Percentiles rank a stretch among this genome's conserved stretches.
Evolutionary conservation across 2,888 invertebrate genomes (phyloP).

Genomic region (Pammene aurita): DNA sequence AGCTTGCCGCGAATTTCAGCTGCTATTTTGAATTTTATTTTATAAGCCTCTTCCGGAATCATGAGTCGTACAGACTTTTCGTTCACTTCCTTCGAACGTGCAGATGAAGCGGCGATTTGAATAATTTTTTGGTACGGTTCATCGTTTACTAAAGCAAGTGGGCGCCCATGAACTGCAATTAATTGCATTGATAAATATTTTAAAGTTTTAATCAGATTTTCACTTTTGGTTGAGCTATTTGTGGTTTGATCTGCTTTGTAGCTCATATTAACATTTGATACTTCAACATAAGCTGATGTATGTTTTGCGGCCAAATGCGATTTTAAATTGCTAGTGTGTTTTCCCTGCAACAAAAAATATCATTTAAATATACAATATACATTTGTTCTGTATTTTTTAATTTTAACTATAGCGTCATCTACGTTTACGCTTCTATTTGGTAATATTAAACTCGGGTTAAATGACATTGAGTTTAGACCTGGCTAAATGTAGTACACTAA

Average conservation of each 20-base stretch:
- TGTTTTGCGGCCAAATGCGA: slow-evolving; percentile 1
- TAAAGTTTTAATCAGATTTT: slow-evolving; percentile 1
- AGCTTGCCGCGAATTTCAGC: background rate
- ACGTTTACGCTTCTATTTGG: too few relatives aligned
- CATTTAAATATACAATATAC: too few relatives aligned
- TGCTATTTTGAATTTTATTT: slow-evolving; percentile 2
- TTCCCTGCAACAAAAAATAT: slow-evolving; percentile 3
- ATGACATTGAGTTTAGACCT: too few relatives aligned
- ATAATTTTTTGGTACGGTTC: background rate
- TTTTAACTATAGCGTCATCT: too few relatives aligned
- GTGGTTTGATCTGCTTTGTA: too few relatives aligned
- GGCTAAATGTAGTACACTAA: too few relatives aligned
- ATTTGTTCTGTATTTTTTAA: too few relatives aligned
- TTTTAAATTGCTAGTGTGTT: slow-evolving; percentile 11
- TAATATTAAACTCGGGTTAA: too few relatives aligned
- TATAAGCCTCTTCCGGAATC: slow-evolving; percentile 6
- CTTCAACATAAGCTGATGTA: background rate
- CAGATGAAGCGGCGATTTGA: background rate
- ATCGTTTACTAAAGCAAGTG: slow-evolving; percentile 3
- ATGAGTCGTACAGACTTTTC: background rate
- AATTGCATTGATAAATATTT: slow-evolving; percentile 9
- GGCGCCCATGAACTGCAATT: slow-evolving; percentile 8
- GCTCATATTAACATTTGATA: background rate
- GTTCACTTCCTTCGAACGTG: background rate
- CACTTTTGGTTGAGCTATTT: too few relatives aligned